A percentile compares a stretch with the other conserved stretches of the same genome.
Conservation (phyloP, 2,797 vertebrate genomes). For the Harpagifer antarcticus region DNA sequence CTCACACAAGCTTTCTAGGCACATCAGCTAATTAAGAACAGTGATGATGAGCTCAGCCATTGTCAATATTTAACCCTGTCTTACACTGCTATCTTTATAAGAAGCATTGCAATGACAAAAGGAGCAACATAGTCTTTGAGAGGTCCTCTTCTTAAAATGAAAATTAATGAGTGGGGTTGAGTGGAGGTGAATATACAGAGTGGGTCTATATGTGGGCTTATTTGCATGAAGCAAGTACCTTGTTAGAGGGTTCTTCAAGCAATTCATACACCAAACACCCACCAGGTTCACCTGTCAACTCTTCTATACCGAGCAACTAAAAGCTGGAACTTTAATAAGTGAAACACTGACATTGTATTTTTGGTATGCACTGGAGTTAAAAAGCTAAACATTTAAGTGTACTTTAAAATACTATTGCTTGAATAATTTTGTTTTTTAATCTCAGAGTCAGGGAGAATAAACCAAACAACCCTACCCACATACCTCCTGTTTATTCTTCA, state of each 20-base stretch:
- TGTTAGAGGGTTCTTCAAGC: conserved; percentile 80
- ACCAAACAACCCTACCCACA: not conserved
- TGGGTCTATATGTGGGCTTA: conserved; percentile 81
- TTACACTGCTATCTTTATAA: conserved; percentile 82
- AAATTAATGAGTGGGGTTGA: conserved; percentile 85
- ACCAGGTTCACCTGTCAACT: conserved; percentile 67
- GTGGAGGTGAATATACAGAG: conserved; percentile 77
- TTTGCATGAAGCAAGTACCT: conserved; percentile 86
- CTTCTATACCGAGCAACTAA: conserved; percentile 28
- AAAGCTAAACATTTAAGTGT: conserved; percentile 28
- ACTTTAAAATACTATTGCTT: conserved; percentile 21
- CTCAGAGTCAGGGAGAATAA: not conserved
- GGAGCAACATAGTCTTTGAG: conserved; percentile 75
- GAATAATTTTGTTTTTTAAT: not conserved
- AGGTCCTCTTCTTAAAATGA: conserved; percentile 86
- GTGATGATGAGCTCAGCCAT: conserved; percentile 68
- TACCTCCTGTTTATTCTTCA: conserved; percentile 23
- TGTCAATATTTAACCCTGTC: conserved; percentile 87
- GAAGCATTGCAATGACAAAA: conserved; percentile 71
- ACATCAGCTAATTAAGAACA: conserved; percentile 78
- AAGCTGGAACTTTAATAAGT: conserved; percentile 55
- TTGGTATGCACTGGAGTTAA: conserved; percentile 20
- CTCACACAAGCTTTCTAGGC: conserved; percentile 65
- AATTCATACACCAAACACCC: conserved; percentile 73
- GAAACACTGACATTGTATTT: conserved; percentile 48